phyloP scores from a whole-genome alignment of 1,140 invertebrate genomes.

The Drosophila dunni region DNA sequence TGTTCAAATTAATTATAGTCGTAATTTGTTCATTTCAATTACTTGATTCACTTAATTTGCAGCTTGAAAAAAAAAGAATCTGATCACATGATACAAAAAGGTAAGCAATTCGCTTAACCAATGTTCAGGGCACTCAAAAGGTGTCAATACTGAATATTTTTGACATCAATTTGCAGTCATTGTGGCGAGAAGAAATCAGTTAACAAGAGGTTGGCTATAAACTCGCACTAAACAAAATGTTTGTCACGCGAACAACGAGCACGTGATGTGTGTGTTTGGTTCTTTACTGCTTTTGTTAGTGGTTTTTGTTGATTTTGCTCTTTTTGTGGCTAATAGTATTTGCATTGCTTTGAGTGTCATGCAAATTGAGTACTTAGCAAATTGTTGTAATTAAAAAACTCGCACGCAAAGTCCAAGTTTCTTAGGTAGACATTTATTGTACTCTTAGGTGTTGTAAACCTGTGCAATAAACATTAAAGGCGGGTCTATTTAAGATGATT shows the following conservation, averaged over 20 bases:
- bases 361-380: constrained; percentile 75
- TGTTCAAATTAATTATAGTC: constrained; percentile 30
- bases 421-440: constrained; percentile 21
- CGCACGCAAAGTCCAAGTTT: constrained; percentile 31
- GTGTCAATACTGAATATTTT: constrained; percentile 63
- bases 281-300: constrained; percentile 16
- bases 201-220: constrained; percentile 35
- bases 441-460: neutral
- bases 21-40: constrained; percentile 13
- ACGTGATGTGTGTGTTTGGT: constrained; percentile 21
- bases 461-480: no score
- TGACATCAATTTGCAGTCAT: constrained; percentile 43
- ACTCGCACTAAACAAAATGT: constrained; percentile 31
- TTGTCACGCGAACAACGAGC: constrained; percentile 59
- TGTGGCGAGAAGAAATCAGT: constrained; percentile 15
- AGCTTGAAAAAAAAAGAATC: constrained; percentile 39
- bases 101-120: constrained; percentile 44
- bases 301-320: neutral
- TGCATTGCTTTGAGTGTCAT: constrained; percentile 41
- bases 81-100: neutral
- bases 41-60: constrained; percentile 37
- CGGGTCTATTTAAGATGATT: no score
- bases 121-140: constrained; percentile 53
- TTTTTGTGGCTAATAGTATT: constrained; percentile 19
- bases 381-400: constrained; percentile 62